Evolutionary conservation across 2,113 vertebrate genomes (phyloP), one percentile per base, ranked within the genome.

Genomic region (Trematomus loennbergii): DNA sequence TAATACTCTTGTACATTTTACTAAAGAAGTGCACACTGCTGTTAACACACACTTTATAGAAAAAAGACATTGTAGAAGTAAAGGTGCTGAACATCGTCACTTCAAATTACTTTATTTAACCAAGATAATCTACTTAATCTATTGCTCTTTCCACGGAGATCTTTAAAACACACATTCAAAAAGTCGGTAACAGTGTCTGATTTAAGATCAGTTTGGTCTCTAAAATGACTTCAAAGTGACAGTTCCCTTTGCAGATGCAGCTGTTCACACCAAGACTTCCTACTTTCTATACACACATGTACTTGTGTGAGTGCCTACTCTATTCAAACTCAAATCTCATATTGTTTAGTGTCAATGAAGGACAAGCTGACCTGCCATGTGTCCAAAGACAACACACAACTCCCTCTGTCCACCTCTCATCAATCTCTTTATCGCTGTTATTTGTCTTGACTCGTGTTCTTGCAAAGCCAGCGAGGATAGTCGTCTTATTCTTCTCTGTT

Each of bases 401-500:
- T 33, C 59, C 50, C 57, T 68, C 65, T 71, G 79, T 89, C 62
- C 55, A 2, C 73, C 89, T 78, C 81, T 88, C 88, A 72, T 83
- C 89, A 43, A 7, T 57, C 61, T 90, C 76, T 88, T 87, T 85
- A 84, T 91, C 65, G 6, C 59, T 22, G 69, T 88, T 82, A 80
- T 92, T 89, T 87, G 84, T 86, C 85, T 86, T 54, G 69, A 86
- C 84, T 87, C 70, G 61, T 65, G 75, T 67, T 85, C 82, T 67
- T 71, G 49, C 75, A 50, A 74, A 88, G 60, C 75, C 25, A 25
- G 9, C 5, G 59, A 49, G 45, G 69, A 89, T 20, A 49, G 63
- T 72, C 25, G 70, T 90, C 87, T 84, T 69, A 70, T 79, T 88
- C 83, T 33, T 55, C 75, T 78, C 58, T 91, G 89, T 92, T 94